A percentile compares a stretch with the other conserved stretches of the same genome.
phyloP scores from a whole-genome alignment of 1,140 invertebrate species.

The Cydia pomonella region DNA sequence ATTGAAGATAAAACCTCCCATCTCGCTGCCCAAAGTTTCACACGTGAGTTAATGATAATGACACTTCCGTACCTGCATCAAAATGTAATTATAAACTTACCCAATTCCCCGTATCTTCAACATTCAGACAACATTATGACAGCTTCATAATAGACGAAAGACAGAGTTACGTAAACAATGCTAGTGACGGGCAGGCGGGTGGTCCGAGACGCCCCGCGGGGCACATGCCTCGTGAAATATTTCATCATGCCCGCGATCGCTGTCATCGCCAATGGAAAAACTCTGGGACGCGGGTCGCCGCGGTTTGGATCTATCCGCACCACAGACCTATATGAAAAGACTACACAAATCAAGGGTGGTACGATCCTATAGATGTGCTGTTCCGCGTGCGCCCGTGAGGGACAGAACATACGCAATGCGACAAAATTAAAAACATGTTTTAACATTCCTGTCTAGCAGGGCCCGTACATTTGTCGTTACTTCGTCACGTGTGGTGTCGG shows the following conservation, averaged over 20 bases:
- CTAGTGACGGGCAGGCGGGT: conserved; percentile 11
- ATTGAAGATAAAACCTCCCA: too few species aligned
- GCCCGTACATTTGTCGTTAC: too few species aligned
- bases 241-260: conserved; percentile 11
- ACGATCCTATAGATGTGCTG: too few species aligned
- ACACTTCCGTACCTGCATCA: too few species aligned
- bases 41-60: too few species aligned
- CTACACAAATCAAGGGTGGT: background rate
- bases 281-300: background rate
- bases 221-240: background rate
- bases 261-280: background rate
- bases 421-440: too few species aligned
- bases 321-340: background rate
- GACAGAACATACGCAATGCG: too few species aligned
- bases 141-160: background rate
- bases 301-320: background rate
- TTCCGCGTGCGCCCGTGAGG: too few species aligned
- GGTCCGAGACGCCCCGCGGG: conserved; percentile 5
- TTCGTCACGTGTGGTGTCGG: too few species aligned
- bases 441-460: too few species aligned
- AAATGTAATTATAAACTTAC: background rate
- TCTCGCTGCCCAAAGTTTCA: too few species aligned
- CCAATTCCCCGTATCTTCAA: background rate
- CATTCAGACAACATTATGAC: background rate
- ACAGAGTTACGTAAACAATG: conserved; percentile 4